Evolutionary conservation across 2,797 vertebrate species (phyloP).

Genomic region (Macrochelys suwanniensis): DNA sequence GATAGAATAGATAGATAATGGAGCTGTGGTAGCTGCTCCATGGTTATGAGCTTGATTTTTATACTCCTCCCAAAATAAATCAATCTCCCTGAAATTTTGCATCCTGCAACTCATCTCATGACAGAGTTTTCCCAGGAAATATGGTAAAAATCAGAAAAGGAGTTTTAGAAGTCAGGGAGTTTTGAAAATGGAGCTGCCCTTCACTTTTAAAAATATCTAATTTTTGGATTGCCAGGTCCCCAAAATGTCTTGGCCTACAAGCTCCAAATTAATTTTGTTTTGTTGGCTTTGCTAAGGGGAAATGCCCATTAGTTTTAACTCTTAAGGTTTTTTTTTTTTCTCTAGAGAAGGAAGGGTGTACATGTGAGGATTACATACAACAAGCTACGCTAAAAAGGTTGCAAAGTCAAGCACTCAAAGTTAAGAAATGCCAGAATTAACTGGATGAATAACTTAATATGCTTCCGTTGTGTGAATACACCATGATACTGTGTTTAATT

Average conservation of each 20-base stretch:
- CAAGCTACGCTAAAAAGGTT: background rate
- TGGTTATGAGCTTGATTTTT: background rate
- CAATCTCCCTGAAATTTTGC: constrained; percentile 40
- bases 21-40: background rate
- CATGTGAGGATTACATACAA: background rate
- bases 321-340: background rate
- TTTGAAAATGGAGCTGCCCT: constrained; percentile 3
- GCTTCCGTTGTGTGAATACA: background rate
- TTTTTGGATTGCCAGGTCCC: background rate
- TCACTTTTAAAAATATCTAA: accelerated
- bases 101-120: background rate
- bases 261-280: background rate
- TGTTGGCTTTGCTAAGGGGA: background rate
- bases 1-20: constrained; percentile 35
- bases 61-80: background rate
- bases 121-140: background rate
- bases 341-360: background rate
- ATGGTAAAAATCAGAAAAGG: background rate
- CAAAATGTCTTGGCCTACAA: background rate
- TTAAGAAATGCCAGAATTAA: background rate
- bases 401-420: background rate
- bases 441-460: background rate
- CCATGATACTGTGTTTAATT: background rate
- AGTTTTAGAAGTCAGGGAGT: background rate
- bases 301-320: background rate